A percentile compares a stretch with the other conserved stretches of the same genome.
These are phyloP conservation scores for Petrolisthes manimaculis DNA, from an alignment of 2,888 invertebrate species.

Conservation along the genomic window DNA sequence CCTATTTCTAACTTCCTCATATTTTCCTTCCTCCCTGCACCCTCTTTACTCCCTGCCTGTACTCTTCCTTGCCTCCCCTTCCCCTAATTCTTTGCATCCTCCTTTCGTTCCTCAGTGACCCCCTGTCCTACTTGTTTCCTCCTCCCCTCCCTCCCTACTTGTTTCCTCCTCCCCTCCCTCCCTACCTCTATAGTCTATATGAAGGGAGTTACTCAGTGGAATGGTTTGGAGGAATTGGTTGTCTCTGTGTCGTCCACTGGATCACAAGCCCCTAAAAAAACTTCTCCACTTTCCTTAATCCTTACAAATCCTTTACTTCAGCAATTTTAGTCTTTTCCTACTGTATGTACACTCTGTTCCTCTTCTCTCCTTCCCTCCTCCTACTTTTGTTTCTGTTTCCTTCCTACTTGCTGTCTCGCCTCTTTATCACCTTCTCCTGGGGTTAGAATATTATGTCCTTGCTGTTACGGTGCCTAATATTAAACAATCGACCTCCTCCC, in stretches of 20 bases:
- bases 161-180: slow-evolving; percentile 2
- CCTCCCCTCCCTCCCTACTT: neutral
- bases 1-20: too few species aligned
- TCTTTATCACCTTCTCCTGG: too few species aligned
- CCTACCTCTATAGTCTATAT: slow-evolving; percentile 23
- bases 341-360: neutral
- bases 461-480: too few species aligned
- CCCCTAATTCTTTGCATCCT: too few species aligned
- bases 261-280: neutral
- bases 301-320: neutral
- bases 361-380: neutral
- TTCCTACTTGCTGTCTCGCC: neutral
- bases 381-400: neutral
- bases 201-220: neutral
- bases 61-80: too few species aligned
- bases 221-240: neutral
- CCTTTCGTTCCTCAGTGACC: too few species aligned
- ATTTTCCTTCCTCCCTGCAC: too few species aligned
- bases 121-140: neutral
- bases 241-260: neutral
- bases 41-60: too few species aligned
- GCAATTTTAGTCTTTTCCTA: neutral
- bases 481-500: too few species aligned
- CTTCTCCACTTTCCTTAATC: slow-evolving; percentile 6
- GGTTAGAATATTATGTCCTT: too few species aligned